A percentile compares a stretch with the other conserved stretches of the same genome.
Evolutionary conservation across 2,113 vertebrate species (phyloP).

Genomic region (Trachemys scripta): DNA sequence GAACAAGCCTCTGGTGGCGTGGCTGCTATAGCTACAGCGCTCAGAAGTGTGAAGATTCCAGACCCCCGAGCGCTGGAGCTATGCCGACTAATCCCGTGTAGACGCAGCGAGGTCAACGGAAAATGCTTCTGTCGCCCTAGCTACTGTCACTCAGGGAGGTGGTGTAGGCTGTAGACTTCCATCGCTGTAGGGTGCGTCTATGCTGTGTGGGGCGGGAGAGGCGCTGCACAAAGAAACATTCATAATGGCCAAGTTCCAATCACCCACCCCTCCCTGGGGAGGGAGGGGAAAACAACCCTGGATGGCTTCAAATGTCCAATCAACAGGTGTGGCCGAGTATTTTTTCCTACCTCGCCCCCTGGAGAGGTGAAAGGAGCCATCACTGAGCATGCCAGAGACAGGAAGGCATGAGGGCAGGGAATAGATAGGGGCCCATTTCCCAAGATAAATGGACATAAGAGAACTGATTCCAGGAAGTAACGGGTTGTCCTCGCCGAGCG

Average conservation of each 20-base stretch:
- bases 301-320: slow-evolving; percentile 7
- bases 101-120: too few relatives aligned
- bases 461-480: rapidly evolving
- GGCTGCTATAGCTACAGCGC: neutral
- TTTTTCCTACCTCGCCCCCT: neutral
- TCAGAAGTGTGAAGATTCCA: neutral
- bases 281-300: neutral
- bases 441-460: neutral
- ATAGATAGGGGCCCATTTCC: neutral
- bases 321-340: neutral
- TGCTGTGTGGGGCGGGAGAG: neutral
- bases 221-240: neutral
- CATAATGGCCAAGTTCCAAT: slow-evolving; percentile 9
- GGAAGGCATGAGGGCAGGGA: neutral
- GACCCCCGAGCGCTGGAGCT: too few relatives aligned
- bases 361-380: neutral
- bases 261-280: neutral
- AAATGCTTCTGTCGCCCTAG: too few relatives aligned
- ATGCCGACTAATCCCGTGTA: neutral
- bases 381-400: neutral
- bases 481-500: rapidly evolving
- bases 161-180: neutral
- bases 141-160: neutral
- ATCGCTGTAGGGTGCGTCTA: too few relatives aligned
- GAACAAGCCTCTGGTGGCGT: too few relatives aligned